Conservation (phyloP, 2,888 invertebrate genomes). For the Ommatoiulus sabulosus region DNA sequence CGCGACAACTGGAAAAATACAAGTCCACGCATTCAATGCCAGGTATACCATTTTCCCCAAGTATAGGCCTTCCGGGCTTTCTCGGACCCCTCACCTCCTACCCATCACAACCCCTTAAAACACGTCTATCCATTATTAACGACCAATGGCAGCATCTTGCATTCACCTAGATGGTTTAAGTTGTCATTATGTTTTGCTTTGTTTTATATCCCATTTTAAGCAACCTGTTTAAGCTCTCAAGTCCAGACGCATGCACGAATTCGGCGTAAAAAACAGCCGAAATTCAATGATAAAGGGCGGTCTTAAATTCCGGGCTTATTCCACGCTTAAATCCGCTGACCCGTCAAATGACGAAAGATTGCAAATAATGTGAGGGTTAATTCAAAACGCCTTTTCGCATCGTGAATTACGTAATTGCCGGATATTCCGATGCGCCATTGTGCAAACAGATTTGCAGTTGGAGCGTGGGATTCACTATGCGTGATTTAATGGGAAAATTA, state of each 20-base stretch:
- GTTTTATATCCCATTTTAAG: neutral
- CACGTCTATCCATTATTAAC: neutral
- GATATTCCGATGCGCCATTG: slow-evolving; percentile 8
- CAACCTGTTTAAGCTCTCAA: slow-evolving; percentile 2
- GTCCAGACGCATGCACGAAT: slow-evolving; percentile 34
- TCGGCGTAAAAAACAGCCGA: slow-evolving; percentile 3
- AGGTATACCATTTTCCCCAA: neutral
- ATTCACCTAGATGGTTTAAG: neutral
- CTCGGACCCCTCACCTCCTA: neutral
- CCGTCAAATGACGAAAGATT: neutral
- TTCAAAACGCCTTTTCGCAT: neutral
- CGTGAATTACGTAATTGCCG: slow-evolving; percentile 26
- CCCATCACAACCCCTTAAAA: neutral
- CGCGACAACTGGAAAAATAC: neutral
- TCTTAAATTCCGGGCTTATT: slow-evolving; percentile 34
- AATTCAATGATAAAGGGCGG: slow-evolving; percentile 34
- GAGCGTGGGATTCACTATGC: slow-evolving; percentile 28
- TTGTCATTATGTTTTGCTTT: neutral
- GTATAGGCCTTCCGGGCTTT: neutral
- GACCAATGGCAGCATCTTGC: neutral
- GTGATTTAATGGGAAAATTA: neutral
- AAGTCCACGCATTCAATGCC: neutral
- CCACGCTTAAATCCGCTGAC: slow-evolving; percentile 16
- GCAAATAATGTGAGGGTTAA: slow-evolving; percentile 19
- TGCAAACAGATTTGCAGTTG: slow-evolving; percentile 26